Conservation (phyloP, 2,113 vertebrate genomes). For the Ceyx melanurus region DNA sequence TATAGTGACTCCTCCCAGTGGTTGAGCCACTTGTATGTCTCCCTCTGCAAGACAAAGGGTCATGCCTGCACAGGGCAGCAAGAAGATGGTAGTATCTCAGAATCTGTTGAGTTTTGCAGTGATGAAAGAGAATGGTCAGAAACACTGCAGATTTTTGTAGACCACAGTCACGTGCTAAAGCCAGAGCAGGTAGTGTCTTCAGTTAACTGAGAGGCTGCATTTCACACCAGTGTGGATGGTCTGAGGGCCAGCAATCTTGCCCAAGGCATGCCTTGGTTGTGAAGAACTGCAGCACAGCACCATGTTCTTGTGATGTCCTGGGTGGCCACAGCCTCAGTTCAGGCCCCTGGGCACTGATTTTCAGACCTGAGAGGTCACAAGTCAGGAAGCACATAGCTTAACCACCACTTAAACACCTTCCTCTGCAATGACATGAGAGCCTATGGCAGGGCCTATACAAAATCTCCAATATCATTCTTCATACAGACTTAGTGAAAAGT, state of each 20-base stretch:
- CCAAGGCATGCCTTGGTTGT: not conserved
- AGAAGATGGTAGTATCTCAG: not conserved
- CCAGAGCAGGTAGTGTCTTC: not conserved
- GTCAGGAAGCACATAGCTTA: not conserved
- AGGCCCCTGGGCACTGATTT: not conserved
- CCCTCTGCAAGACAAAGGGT: not conserved
- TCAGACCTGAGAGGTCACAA: not conserved
- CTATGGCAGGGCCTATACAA: not conserved
- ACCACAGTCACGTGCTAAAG: not conserved
- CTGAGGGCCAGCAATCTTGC: not conserved
- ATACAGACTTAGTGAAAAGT: not conserved
- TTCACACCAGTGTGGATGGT: not conserved
- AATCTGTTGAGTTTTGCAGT: not conserved
- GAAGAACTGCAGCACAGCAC: not conserved
- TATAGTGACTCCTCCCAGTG: not conserved
- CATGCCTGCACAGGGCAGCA: not conserved
- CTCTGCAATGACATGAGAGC: not conserved
- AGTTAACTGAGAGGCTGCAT: not conserved
- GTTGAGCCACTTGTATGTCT: not conserved
- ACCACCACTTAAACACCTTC: not conserved
- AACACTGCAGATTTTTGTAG: not conserved
- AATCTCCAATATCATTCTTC: not conserved
- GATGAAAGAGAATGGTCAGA: not conserved
- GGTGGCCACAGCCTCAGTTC: not conserved
- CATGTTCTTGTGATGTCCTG: not conserved